Conservation (phyloP, 2,113 vertebrate genomes). For the Cnemophilus loriae region DNA sequence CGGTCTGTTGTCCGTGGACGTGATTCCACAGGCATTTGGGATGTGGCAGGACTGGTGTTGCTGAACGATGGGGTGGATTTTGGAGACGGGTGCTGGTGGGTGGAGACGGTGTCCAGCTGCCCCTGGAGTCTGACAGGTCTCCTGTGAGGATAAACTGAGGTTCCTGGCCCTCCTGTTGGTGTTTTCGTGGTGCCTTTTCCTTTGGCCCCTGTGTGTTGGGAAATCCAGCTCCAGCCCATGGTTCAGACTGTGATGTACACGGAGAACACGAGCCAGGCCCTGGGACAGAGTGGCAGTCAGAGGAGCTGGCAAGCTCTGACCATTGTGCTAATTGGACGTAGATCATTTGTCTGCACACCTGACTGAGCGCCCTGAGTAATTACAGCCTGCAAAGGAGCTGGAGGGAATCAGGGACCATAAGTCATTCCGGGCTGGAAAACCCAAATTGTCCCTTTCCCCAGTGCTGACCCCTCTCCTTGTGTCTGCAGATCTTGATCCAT, state of each 20-base stretch:
- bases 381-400: neutral
- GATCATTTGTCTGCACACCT: neutral
- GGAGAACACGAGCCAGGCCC: accelerated
- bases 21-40: accelerated
- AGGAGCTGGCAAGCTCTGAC: neutral
- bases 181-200: neutral
- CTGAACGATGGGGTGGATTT: neutral
- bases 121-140: accelerated
- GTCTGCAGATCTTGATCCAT: constrained; percentile 86
- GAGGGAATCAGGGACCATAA: neutral
- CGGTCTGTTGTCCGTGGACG: accelerated
- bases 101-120: neutral
- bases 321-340: neutral
- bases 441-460: neutral
- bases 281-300: accelerated
- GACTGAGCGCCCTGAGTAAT: neutral
- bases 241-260: neutral
- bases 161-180: accelerated
- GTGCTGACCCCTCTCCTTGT: neutral
- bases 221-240: accelerated
- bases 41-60: neutral
- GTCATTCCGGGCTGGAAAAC: neutral
- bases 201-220: neutral
- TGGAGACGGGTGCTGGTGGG: neutral
- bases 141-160: neutral